Conservation (phyloP, 2,113 vertebrate genomes). For the Seriola dumerili region DNA sequence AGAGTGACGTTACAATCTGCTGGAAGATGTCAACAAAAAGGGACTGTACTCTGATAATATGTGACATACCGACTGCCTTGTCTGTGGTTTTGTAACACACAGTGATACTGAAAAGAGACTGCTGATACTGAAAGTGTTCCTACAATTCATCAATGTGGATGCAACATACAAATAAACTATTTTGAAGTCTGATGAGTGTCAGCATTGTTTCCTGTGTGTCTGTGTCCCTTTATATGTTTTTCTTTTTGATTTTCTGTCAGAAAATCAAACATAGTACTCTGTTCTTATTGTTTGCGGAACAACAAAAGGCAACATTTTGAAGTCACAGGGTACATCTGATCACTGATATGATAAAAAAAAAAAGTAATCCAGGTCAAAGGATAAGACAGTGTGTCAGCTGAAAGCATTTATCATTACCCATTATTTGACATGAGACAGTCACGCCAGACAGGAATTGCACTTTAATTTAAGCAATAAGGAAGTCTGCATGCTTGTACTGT, state of each 20-base stretch:
- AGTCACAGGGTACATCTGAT: neutral
- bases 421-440: slow-evolving; percentile 8
- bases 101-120: neutral
- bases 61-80: neutral
- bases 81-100: slow-evolving; percentile 8
- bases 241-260: neutral
- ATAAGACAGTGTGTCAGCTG: neutral
- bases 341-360: slow-evolving; percentile 12
- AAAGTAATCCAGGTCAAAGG: slow-evolving; percentile 26
- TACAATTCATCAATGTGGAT: slow-evolving; percentile 17
- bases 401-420: slow-evolving; percentile 25
- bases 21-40: slow-evolving; percentile 7
- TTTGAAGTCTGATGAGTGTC: neutral
- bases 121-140: slow-evolving; percentile 2
- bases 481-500: neutral
- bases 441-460: neutral
- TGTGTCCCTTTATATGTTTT: neutral
- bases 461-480: slow-evolving; percentile 26
- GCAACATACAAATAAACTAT: neutral
- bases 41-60: neutral
- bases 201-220: slow-evolving; percentile 9
- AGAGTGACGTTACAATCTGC: neutral
- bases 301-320: neutral
- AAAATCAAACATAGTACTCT: neutral
- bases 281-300: neutral